Percentiles rank a stretch among this genome's conserved stretches.
These are phyloP conservation scores for Dendrocincla fuliginosa DNA, from an alignment of 2,797 vertebrate genomes.

Conservation along the genomic window DNA sequence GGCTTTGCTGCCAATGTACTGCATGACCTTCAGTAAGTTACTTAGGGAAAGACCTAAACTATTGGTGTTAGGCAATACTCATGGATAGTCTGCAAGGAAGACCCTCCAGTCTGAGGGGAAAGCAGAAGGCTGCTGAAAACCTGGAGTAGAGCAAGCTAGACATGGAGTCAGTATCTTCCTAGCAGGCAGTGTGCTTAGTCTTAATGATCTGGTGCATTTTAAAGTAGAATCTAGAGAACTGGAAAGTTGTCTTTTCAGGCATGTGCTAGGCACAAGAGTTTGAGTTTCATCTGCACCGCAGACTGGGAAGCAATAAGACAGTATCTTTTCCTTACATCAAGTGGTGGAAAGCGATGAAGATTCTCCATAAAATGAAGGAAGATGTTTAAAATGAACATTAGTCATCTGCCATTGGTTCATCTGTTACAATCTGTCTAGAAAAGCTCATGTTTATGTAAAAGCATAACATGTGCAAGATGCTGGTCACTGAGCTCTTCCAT, in stretches of 20 bases:
- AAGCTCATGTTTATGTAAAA: not conserved
- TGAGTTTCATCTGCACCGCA: not conserved
- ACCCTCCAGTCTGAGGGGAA: not conserved
- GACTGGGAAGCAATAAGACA: not conserved
- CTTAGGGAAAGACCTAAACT: not conserved
- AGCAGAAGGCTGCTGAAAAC: not conserved
- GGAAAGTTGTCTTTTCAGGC: not conserved
- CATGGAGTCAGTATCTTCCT: not conserved
- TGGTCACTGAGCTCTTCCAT: not conserved
- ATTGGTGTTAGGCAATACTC: not conserved
- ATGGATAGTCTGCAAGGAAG: not conserved
- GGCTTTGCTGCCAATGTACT: not conserved
- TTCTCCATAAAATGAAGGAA: not conserved
- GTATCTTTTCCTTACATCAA: not conserved
- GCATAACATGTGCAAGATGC: rapidly evolving
- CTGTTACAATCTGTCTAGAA: not conserved
- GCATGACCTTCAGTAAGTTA: not conserved
- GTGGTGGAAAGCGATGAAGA: not conserved
- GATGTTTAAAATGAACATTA: not conserved
- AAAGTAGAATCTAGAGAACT: not conserved
- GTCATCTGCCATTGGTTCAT: not conserved
- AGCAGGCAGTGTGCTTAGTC: not conserved
- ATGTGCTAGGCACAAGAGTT: not conserved
- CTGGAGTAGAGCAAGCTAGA: not conserved
- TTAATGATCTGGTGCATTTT: not conserved